Base-by-base conservation (phyloP, 2,888 invertebrate species). In the Celastrina argiolus region DNA sequence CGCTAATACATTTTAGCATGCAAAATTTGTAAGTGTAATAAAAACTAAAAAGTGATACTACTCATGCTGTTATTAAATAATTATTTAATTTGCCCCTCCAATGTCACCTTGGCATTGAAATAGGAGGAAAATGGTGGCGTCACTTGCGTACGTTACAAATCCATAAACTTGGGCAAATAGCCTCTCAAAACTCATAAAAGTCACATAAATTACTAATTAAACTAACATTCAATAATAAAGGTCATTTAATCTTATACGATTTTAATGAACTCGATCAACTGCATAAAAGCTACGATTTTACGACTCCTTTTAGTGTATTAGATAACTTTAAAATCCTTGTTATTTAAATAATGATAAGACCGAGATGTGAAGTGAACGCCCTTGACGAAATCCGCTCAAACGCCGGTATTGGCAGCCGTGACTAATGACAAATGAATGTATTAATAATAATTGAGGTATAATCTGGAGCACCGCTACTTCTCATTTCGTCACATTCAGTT, bases 371-470 rank as follows among this genome's bases (percentile, higher is more conserved):
- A 59, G 4, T 69, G 64, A 63, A 58, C 72, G 79, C 71, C 85
- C 85, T 85, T 86, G 81, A 79, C 77, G 75, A 76, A 78, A 78
- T 75, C 73, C 73, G 76, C 75, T 80, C 75, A 76, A 78, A 82
- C 75, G 74, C 75, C 73, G 69, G 75, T 80, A 82, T 80, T 79
- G 78, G 80, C 79, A 81, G 78, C 78, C 78, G 75, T 81, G 81
- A 83, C 83, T 80, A 83, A 83, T 81, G 75, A 78, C 75, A 78
- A 78, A 81, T 80, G 77, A 81, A 81, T 81, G 78, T 81, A 78
- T 82, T 80, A 81, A 83, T 81, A 81, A 83, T 80, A 73, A 76
- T 74, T 74, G 69, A 72, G 70, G 71, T 59, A 69, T 36, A 64
- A 71, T 72, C 70, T 72, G 68, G 63, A 70, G 58, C 64, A 31